Base-by-base conservation (phyloP, 1,140 invertebrate species). In the Diploscapter pachys region DNA sequence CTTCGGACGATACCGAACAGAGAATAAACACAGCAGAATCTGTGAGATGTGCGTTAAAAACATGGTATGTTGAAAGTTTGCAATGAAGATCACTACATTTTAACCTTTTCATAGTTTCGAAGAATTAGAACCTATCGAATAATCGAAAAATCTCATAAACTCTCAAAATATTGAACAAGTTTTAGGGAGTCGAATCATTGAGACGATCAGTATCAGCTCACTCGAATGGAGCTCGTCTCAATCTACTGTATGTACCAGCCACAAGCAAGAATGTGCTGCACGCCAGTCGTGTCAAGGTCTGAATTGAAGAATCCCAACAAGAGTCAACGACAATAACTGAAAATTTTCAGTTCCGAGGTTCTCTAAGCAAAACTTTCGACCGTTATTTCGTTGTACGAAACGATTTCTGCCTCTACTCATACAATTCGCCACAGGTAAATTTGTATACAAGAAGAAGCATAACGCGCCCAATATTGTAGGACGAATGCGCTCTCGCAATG, bases 401-500 rank as follows among this genome's bases (percentile, higher is more conserved):
- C 61, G 78, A 85, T 68, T 84, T 85, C 77, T 85, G 83, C 69
- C 71, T 84, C 6, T 84, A 85, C 62, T 85, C 83, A 3, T 79
- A 78, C 63, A 2, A 13, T 5, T 68, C 71, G 48, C 57, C 72
- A 2, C 67, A 79, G 49, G 78, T 79, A 70, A 71, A 77, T 3
- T 69, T 9, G 31, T 31, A 31, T 1, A 31, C 31, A 31, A 31
- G 31, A 31, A 31, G 31, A 1, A 31, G 31, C 31, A 31, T 31
- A 31, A 49, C 73, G 50, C 31, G 2, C 5, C 8, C 13, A 72
- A 64, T 31, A 71, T 6, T 54, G 13, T 67, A 79, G 78, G 78
- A 79, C 63, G 63, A 13, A 5, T n/a, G 9, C 4, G 78, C 78
- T 4, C 53, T 79, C 9, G 57, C 77, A 5, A 79, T 79, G 78